Evolutionary conservation across 2,797 vertebrate species (phyloP).

Genomic region (Enteromius radiatus): DNA sequence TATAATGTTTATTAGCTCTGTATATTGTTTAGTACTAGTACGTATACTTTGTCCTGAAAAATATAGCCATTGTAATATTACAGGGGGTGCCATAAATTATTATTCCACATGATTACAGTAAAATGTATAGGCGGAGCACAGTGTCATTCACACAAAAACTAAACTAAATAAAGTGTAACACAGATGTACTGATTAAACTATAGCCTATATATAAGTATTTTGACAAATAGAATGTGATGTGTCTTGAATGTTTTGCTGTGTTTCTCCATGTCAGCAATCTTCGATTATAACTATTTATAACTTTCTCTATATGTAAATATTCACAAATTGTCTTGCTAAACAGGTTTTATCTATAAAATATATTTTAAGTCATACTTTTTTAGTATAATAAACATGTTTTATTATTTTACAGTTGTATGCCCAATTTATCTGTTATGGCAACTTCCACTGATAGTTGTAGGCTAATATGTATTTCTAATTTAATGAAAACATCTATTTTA

Average conservation of each 20-base stretch:
- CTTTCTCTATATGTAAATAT: background rate
- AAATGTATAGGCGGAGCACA: background rate
- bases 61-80: background rate
- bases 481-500: background rate
- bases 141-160: slow-evolving; percentile 4
- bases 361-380: background rate
- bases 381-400: too few species aligned
- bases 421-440: background rate
- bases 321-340: too few species aligned
- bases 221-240: background rate
- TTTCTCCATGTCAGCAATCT: background rate
- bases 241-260: background rate
- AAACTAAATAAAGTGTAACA: background rate
- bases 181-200: background rate
- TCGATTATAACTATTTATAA: background rate
- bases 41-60: background rate
- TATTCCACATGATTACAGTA: background rate
- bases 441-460: background rate
- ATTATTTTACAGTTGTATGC: background rate
- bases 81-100: too few species aligned
- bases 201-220: background rate
- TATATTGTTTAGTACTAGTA: background rate
- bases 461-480: background rate
- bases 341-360: background rate
- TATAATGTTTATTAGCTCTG: background rate